These are phyloP conservation scores for Pogonognathellus flavescens DNA, from an alignment of 1,140 invertebrate genomes.

Conservation along the genomic window DNA sequence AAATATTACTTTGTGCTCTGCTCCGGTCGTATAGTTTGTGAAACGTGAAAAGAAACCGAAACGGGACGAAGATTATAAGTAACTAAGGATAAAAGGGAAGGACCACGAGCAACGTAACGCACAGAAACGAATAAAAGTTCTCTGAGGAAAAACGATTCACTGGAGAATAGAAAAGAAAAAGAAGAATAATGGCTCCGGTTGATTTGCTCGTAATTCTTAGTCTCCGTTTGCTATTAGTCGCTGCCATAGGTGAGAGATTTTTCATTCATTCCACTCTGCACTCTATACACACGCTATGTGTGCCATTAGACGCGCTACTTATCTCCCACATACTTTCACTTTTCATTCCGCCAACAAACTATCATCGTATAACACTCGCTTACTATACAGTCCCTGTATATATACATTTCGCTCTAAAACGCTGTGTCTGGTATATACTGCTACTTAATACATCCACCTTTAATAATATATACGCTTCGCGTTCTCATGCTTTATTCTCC, in stretches of 20 bases:
- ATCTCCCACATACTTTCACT: not conserved
- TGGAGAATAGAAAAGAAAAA: constrained; percentile 50
- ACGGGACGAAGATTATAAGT: not conserved
- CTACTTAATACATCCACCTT: not conserved
- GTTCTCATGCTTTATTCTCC: not conserved
- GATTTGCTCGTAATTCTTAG: constrained; percentile 52
- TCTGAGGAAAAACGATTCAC: constrained; percentile 35
- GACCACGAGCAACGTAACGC: not conserved
- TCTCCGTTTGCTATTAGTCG: constrained; percentile 58
- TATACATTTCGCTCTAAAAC: not conserved
- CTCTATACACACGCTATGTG: not conserved
- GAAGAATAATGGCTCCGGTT: constrained; percentile 54
- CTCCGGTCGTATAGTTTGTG: too few relatives aligned
- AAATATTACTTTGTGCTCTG: too few relatives aligned
- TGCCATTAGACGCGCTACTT: not conserved
- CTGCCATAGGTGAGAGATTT: constrained; percentile 61
- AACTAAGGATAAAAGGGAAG: constrained; percentile 7
- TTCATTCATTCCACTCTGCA: constrained; percentile 47
- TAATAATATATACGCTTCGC: not conserved
- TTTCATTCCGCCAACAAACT: not conserved
- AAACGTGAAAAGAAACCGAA: too few relatives aligned
- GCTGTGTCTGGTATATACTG: not conserved
- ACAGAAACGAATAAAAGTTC: constrained; percentile 24
- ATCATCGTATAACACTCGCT: not conserved
- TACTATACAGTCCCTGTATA: not conserved